Base-by-base conservation (phyloP, 1,140 invertebrate species). In the Zophobas atratus region DNA sequence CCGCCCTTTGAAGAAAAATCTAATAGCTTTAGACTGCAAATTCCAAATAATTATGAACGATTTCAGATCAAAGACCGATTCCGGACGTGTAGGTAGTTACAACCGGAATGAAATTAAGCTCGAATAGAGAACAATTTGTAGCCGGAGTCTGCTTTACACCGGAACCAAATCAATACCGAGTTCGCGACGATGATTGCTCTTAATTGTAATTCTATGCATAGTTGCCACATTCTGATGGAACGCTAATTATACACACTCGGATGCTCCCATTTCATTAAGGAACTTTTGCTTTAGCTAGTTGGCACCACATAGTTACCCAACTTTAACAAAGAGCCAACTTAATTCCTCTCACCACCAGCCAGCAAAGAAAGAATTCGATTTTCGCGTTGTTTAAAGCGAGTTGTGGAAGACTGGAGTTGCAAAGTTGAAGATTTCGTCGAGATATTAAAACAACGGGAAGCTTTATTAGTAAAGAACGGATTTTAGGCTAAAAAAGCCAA, bases 181-280 rank as follows among this genome's bases (percentile, higher is more conserved):
- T 72, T 41, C 67, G 74, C 67, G 74, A 70, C 74, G 63, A 79
- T 79, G 74, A 79, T 77, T 67, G 70, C 38, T 43, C 60, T 77
- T 79, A 79, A 79, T 76, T 79, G 75, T 67, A 63, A 73, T 73
- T 72, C 71, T 77, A 67, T 77, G 56, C 76, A 77, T 77, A 77
- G 67, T 77, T 77, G 48, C 3, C 20, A 32, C 55, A 60, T 72
- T 72, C 71, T 55, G 35, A 73, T 35, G 35, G 6, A 33, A 8
- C 35, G 1, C 71, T 73, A 73, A 73, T 73, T 73, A 73, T 8
- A 33, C 32, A 53, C 71, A 73, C 49, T 73, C 51, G 33, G 39
- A 39, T 55, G 36, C 1, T 2, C 34, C 33, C 0, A 8, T 60
- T 60, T 60, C 63, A 70, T 70, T 70, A 70, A 33, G 63, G 8